Percentiles rank a stretch among this genome's conserved stretches.
These are phyloP conservation scores for Aleadryas rufinucha DNA, from an alignment of 2,113 vertebrate genomes.

Conservation along the genomic window DNA sequence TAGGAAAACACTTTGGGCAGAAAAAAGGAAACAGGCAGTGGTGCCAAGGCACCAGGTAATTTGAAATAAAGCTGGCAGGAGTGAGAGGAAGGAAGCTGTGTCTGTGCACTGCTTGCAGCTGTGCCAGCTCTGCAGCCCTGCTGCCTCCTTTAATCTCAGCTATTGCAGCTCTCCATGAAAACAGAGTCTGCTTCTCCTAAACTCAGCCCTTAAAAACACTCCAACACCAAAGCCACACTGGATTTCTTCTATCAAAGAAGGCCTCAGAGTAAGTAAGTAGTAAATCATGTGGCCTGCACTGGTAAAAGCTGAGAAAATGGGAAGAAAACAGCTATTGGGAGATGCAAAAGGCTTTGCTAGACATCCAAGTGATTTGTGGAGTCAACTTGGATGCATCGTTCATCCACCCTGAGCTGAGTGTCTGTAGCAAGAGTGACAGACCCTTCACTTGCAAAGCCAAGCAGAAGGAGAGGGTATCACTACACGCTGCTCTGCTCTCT, in stretches of 20 bases:
- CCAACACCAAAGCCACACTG: neutral
- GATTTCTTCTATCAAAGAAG: neutral
- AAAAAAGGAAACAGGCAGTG: neutral
- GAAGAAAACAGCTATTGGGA: neutral
- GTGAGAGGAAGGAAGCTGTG: neutral
- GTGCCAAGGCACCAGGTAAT: neutral
- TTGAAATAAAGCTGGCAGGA: conserved; percentile 26
- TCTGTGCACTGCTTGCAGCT: accelerated
- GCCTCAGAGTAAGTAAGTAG: neutral
- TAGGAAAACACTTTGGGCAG: neutral
- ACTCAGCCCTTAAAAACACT: neutral
- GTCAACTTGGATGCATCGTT: accelerated
- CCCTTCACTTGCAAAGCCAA: neutral
- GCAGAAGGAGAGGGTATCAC: neutral
- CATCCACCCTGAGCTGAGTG: neutral
- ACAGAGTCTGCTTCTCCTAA: neutral
- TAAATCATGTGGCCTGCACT: neutral
- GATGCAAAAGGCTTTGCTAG: neutral
- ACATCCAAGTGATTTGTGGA: neutral
- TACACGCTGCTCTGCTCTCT: accelerated
- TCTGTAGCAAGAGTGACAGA: neutral
- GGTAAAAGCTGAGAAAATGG: neutral
- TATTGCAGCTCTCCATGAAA: neutral
- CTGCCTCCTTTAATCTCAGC: neutral
- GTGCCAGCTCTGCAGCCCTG: neutral